Conservation (phyloP, 2,797 vertebrate species). For the Gobionotothen gibberifrons region DNA sequence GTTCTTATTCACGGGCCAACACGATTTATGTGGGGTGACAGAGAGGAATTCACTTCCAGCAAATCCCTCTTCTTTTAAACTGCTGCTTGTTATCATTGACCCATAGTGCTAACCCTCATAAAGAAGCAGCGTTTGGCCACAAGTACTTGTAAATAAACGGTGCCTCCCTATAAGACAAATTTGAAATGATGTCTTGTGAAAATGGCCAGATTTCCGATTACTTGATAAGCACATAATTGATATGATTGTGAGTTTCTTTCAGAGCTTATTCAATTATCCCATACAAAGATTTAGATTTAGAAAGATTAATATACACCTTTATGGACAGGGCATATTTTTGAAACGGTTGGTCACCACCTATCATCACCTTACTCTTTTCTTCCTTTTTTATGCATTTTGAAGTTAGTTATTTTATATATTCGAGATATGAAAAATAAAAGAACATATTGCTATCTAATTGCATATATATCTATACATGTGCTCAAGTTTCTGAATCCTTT, state of each 20-base stretch:
- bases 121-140: constrained; percentile 70
- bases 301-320: no score
- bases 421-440: no score
- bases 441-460: no score
- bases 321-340: no score
- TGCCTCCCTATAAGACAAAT: constrained; percentile 55
- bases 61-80: constrained; percentile 77
- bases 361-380: no score
- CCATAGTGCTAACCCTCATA: constrained; percentile 72
- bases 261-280: background rate
- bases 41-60: constrained; percentile 83
- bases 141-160: constrained; percentile 71
- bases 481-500: no score
- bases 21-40: constrained; percentile 84
- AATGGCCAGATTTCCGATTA: constrained; percentile 37
- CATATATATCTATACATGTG: no score
- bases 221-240: constrained; percentile 17
- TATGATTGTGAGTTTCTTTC: constrained; percentile 18
- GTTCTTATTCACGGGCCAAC: constrained; percentile 70
- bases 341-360: no score
- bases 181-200: constrained; percentile 49
- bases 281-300: no score
- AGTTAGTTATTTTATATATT: no score
- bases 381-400: no score
- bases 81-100: constrained; percentile 82